Evolutionary conservation across 2,113 vertebrate genomes (phyloP), one percentile per base, ranked within the genome.

Genomic region (Piliocolobus tephrosceles): DNA sequence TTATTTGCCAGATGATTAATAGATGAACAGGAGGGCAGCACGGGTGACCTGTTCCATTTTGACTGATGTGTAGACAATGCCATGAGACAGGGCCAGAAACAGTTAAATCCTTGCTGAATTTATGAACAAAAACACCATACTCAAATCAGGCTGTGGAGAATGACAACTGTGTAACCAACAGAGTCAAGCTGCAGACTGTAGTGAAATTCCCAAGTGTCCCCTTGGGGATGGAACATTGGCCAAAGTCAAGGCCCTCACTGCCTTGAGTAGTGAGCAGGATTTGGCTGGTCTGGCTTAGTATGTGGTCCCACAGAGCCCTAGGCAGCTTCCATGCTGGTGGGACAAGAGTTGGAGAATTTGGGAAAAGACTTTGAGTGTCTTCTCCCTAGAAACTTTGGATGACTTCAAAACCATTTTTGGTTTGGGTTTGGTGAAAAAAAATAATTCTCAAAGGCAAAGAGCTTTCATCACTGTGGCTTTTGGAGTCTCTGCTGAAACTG

Each of bases 1-100:
- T 99, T 99, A 99, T 99, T 98, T 99, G 98, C 98, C 98, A 98
- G 98, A 98, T 98, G 98, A 99, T 98, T 98, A 98, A 99, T 97
- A 98, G 95, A 98, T 98, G 98, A 98, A 97, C 97, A 95, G 94
- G 52, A 95, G 97, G 96, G 96, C 96, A 96, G 97, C 40, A 50
- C 0, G 84, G 96, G 95, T 98, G 98, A 98, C 98, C 98, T 98
- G 92, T 70, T 98, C 98, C 70, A n/a, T 83, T 93, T 97, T 98
- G 98, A 99, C 96, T 96, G 98, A 98, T 97, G 94, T 96, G 83
- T 88, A 97, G 97, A 96, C 97, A 97, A 98, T 95, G 78, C 94
- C 97, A 83, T 52, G 92, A 98, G 98, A 98, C 97, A 84, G 94
- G 98, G 93, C 96, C 93, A 84, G 97, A 98, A 98, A 98, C 55